Conservation (phyloP, 2,888 invertebrate species). For the Mantis religiosa region DNA sequence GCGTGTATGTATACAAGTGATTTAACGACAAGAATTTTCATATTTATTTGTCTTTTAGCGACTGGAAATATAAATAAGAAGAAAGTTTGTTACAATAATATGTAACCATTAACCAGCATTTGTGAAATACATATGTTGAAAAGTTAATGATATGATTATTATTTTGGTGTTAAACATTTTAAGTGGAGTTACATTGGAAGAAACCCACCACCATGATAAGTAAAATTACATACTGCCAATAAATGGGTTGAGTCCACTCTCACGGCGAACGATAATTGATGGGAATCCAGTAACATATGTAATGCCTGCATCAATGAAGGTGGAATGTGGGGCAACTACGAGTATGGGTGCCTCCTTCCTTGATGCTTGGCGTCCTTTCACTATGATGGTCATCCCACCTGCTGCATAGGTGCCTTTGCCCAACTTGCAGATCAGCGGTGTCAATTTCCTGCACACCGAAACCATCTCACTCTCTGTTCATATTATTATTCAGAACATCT, state of each 20-base stretch:
- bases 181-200: not conserved
- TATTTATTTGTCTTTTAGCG: too few species aligned
- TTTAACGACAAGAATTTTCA: too few species aligned
- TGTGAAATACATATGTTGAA: not conserved
- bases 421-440: constrained; percentile 65
- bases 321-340: constrained; percentile 83
- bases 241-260: constrained; percentile 73
- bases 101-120: not conserved
- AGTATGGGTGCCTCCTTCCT: constrained; percentile 79
- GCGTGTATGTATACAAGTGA: too few species aligned
- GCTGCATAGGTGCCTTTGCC: constrained; percentile 70
- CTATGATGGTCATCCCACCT: constrained; percentile 71
- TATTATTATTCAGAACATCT: not conserved
- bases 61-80: too few species aligned
- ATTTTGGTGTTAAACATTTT: not conserved
- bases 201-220: constrained; percentile 36
- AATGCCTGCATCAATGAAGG: constrained; percentile 82
- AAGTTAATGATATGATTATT: not conserved
- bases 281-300: constrained; percentile 79
- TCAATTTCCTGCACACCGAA: constrained; percentile 41
- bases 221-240: constrained; percentile 73
- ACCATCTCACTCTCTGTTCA: not conserved
- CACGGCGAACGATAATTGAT: constrained; percentile 77
- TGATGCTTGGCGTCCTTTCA: constrained; percentile 71
- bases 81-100: not conserved